Evolutionary conservation across 2,113 vertebrate genomes (phyloP).

Genomic region (Ia io): DNA sequence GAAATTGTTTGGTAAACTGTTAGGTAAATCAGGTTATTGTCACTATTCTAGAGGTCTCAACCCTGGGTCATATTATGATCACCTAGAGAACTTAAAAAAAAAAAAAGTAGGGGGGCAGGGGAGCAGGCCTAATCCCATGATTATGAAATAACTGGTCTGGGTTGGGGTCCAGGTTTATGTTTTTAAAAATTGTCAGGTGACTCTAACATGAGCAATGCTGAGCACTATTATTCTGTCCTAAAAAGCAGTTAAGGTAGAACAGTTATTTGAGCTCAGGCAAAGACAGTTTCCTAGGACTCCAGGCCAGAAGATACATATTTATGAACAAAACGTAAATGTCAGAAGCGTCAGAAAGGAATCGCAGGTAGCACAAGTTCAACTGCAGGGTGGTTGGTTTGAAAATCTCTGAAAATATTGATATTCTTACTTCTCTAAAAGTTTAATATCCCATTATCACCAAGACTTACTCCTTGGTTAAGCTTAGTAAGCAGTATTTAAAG

Average conservation of each 20-base stretch:
- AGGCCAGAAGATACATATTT: background rate
- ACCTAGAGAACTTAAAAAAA: background rate
- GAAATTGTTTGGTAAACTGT: background rate
- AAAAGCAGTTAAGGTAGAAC: background rate
- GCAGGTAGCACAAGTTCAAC: background rate
- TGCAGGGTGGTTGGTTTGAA: background rate
- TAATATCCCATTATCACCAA: background rate
- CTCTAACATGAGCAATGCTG: background rate
- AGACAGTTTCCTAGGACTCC: background rate
- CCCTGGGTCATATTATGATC: background rate
- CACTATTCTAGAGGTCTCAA: background rate
- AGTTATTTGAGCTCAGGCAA: background rate
- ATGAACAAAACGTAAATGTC: background rate
- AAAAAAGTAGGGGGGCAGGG: too few relatives aligned
- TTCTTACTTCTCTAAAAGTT: background rate
- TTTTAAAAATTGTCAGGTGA: background rate
- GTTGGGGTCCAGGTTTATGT: background rate
- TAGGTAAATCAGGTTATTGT: background rate
- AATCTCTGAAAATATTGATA: background rate
- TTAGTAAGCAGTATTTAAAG: background rate
- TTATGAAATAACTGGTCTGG: background rate
- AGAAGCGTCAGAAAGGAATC: background rate
- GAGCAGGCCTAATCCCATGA: background rate
- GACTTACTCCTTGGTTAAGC: background rate
- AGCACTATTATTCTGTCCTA: background rate